Base-by-base conservation (phyloP, 2,113 vertebrate species). In the Eulemur rufifrons region DNA sequence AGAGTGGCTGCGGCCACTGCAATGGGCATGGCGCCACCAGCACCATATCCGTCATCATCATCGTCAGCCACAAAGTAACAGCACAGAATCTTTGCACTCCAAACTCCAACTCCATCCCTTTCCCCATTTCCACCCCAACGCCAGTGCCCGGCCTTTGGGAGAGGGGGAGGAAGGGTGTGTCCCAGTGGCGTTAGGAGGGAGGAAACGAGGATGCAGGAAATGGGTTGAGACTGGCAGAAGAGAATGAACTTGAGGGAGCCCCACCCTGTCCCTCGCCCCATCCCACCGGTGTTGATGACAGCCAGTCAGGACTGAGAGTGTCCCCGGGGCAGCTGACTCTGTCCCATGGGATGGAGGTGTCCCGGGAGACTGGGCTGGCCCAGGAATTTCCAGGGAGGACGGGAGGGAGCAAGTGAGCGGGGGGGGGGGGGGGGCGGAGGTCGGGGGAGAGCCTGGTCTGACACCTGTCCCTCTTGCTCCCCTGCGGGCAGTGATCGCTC, bases 401-500 rank as follows among this genome's bases (percentile, higher is more conserved):
- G 20, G 1, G 25, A 8, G 45, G 56, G 5, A 39, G 45, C 1
- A 8, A 15, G 25, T 29, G 25, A 54, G 18, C 20, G 10, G 3
- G 6, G 37, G 2, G n/a, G 9, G 18, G 15, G 10, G 3, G 6
- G 37, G 2, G n/a, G 9, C 17, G 52, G 52, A 18, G 4, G 54
- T 1, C 3, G 15, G 13, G 7, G 25, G 61, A 63, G 2, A 1
- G 7, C 25, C 15, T 0, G 7, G 7, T 23, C 42, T 25, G 56
- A 54, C 52, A 18, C 45, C 32, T 87, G 39, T 54, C 23, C 14
- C 80, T 54, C 18, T 47, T 2, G 0, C 74, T 52, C 25, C 11
- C 97, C 94, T 39, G 4, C 73, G 89, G 32, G 4, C 98, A 99
- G 99, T 99, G 42, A 99, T 99, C 59, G 96, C 98, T 12, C 98